These are phyloP conservation scores for Acanthornis magna DNA, from an alignment of 2,797 vertebrate genomes.

Conservation along the genomic window DNA sequence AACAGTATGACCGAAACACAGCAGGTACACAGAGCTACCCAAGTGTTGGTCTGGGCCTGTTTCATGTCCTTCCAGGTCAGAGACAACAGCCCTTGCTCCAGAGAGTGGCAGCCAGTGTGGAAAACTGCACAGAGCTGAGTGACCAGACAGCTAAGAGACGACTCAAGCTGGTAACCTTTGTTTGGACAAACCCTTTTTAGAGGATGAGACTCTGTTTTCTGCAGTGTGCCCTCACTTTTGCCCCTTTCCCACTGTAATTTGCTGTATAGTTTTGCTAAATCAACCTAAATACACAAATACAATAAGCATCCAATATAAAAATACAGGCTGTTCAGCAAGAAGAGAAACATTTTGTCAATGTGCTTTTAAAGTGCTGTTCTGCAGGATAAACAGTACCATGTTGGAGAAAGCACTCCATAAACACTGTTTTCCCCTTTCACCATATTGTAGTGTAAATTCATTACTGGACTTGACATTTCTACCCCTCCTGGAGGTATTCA, in stretches of 20 bases:
- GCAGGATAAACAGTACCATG: constrained; percentile 27
- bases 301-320: constrained; percentile 33
- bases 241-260: not conserved
- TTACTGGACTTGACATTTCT: constrained; percentile 34
- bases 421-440: constrained; percentile 27
- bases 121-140: not conserved
- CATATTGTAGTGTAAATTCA: constrained; percentile 24
- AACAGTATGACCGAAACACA: rapidly evolving
- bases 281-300: not conserved
- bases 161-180: not conserved
- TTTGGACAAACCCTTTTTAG: not conserved
- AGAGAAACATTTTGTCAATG: constrained; percentile 20
- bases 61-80: not conserved
- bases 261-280: not conserved
- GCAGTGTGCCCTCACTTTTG: not conserved
- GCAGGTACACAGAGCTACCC: not conserved
- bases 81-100: rapidly evolving
- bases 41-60: not conserved
- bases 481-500: constrained; percentile 26
- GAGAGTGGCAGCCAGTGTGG: not conserved
- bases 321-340: constrained; percentile 1
- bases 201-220: not conserved
- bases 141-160: not conserved
- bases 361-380: constrained; percentile 35
- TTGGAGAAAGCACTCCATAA: constrained; percentile 40